phyloP scores from a whole-genome alignment of 2,888 invertebrate genomes.

The Caenorhabditis virilis region DNA sequence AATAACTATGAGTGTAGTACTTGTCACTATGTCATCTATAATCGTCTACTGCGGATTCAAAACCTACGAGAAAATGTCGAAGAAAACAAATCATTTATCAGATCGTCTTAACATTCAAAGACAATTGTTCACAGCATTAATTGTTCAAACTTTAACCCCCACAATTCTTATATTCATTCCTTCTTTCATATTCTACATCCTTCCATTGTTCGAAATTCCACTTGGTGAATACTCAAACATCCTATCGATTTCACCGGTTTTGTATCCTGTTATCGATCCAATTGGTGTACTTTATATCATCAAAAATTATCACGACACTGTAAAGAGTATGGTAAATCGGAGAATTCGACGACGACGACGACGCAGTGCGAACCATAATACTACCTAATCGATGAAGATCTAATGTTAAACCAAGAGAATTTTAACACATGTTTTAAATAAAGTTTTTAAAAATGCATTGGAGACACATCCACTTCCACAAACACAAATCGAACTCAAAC shows the following conservation, averaged over 20 bases:
- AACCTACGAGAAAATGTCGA: slow-evolving; percentile 8
- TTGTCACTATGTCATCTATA: slow-evolving; percentile 5
- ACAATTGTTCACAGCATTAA: slow-evolving; percentile 19
- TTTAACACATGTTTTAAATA: no score
- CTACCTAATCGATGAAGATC: no score
- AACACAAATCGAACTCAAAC: no score
- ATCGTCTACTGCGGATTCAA: slow-evolving; percentile 24
- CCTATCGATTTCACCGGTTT: slow-evolving; percentile 12
- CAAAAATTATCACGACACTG: slow-evolving; percentile 8
- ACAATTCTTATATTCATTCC: slow-evolving; percentile 21
- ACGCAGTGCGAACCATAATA: no score
- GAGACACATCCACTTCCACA: no score
- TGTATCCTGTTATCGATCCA: slow-evolving; percentile 18
- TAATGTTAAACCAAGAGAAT: no score
- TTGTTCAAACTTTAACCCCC: slow-evolving; percentile 19
- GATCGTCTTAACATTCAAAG: slow-evolving; percentile 15
- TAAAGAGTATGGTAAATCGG: slow-evolving; percentile 7
- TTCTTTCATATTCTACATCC: slow-evolving; percentile 15
- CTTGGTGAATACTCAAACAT: slow-evolving; percentile 15
- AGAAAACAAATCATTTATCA: slow-evolving; percentile 7
- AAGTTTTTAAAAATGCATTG: no score
- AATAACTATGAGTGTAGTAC: no score
- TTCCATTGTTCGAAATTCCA: slow-evolving; percentile 18
- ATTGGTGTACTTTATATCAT: slow-evolving; percentile 19
- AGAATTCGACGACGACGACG: not conserved